These are phyloP conservation scores for Mobula hypostoma DNA, from an alignment of 2,113 vertebrate species.

Conservation along the genomic window DNA sequence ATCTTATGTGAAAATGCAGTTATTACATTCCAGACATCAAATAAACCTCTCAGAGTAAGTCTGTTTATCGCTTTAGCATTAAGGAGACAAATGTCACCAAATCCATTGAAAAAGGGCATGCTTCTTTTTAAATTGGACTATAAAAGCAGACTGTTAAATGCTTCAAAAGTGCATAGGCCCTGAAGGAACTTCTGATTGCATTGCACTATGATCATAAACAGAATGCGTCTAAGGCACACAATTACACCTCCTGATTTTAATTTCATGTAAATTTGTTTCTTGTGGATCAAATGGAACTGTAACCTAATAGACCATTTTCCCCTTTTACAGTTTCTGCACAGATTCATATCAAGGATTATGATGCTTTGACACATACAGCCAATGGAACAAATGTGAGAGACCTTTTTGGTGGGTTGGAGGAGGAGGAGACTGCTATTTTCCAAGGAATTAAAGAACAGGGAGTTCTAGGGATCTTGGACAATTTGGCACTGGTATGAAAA, in stretches of 20 bases:
- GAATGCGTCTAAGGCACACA: too few species aligned
- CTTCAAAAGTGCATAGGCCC: too few species aligned
- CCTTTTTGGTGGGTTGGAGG: background rate
- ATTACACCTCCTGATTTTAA: background rate
- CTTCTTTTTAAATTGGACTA: too few species aligned
- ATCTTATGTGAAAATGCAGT: background rate
- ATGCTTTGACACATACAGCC: background rate
- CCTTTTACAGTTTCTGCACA: background rate
- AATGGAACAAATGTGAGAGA: background rate
- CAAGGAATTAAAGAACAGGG: too few species aligned
- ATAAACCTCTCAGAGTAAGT: background rate
- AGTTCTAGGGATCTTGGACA: background rate
- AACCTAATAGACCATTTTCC: background rate
- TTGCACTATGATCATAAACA: too few species aligned
- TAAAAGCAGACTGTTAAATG: too few species aligned
- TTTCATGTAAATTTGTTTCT: background rate
- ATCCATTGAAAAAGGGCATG: too few species aligned
- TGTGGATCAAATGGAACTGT: background rate
- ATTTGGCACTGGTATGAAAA: background rate
- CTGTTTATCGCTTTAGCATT: background rate
- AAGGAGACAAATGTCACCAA: background rate
- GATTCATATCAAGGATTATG: background rate
- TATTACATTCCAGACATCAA: background rate
- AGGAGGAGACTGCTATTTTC: background rate
- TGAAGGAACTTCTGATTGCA: too few species aligned